phyloP scores from a whole-genome alignment of 2,888 invertebrate species.

The Scaptomyza flava region DNA sequence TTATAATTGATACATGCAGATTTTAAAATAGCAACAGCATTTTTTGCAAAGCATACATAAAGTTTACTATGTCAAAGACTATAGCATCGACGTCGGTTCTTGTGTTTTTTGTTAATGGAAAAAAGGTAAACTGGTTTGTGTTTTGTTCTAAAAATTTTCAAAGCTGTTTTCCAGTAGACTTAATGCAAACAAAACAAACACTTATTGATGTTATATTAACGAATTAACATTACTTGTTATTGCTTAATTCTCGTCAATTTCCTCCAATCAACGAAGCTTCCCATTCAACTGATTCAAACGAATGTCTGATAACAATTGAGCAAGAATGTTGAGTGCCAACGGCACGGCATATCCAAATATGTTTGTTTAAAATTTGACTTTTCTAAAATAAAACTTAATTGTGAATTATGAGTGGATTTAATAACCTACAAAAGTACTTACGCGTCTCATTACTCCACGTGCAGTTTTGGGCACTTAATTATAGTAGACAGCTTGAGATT shows the following conservation, averaged over 20 bases:
- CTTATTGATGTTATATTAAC: no score
- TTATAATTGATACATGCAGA: neutral
- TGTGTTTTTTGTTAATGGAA: conserved; percentile 82
- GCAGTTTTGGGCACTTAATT: neutral
- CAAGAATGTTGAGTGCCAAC: conserved; percentile 31
- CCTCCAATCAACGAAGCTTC: conserved; percentile 4
- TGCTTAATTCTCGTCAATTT: neutral
- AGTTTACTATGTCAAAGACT: conserved; percentile 32
- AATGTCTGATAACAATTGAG: conserved; percentile 68
- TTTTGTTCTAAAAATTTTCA: neutral
- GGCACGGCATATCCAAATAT: conserved; percentile 1
- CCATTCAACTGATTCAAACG: conserved; percentile 15
- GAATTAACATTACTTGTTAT: neutral
- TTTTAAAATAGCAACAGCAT: conserved; percentile 1
- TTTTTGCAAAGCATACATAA: neutral
- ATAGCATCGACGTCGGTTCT: conserved; percentile 48
- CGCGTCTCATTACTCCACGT: neutral
- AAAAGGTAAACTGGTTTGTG: conserved; percentile 72
- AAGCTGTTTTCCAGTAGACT: neutral
- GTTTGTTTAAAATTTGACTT: neutral
- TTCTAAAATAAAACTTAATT: no score
- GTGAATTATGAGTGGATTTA: no score
- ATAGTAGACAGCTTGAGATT: neutral
- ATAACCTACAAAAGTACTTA: neutral
- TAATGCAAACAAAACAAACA: neutral